Conservation (phyloP, 2,113 vertebrate species). For the Eulemur macaco region DNA sequence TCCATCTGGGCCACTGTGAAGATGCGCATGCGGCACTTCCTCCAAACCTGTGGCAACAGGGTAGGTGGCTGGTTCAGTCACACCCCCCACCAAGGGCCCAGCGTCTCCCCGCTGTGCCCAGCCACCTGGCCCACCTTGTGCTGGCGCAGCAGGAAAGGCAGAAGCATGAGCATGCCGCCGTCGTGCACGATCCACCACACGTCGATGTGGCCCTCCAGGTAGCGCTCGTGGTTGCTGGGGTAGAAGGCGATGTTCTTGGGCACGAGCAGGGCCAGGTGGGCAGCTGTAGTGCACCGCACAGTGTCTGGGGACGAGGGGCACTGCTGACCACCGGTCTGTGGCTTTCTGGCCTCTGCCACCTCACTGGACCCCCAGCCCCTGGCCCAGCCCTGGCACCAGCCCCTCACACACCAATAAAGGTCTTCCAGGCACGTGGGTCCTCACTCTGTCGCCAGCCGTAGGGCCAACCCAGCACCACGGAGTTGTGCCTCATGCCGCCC, state of each 20-base stretch:
- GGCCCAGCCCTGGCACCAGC: not conserved
- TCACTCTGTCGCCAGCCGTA: constrained; percentile 99
- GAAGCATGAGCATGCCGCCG: constrained; percentile 98
- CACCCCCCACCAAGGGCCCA: not conserved
- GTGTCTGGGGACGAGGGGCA: constrained; percentile 87
- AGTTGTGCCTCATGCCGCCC: constrained; percentile 98
- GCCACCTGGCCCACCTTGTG: constrained; percentile 90
- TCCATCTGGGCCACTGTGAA: constrained; percentile 99
- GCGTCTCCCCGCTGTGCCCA: rapidly evolving
- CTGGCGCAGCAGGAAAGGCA: constrained; percentile 97
- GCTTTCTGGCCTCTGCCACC: not conserved
- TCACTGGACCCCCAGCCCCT: not conserved
- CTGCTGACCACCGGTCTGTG: not conserved
- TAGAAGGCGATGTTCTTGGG: constrained; percentile 99
- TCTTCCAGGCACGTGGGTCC: constrained; percentile 98
- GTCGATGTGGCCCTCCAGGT: constrained; percentile 96
- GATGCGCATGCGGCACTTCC: constrained; percentile 97
- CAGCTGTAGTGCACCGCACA: constrained; percentile 97
- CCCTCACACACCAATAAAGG: constrained; percentile 92
- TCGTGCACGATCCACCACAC: constrained; percentile 99
- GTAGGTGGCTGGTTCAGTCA: not conserved
- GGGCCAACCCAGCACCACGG: constrained; percentile 97
- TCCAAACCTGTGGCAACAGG: constrained; percentile 90
- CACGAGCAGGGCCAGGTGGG: constrained; percentile 95
- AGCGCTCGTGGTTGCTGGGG: constrained; percentile 97